Evolutionary conservation across 2,888 invertebrate genomes (phyloP), one percentile per base, ranked within the genome.

Genomic region (Diloba caeruleocephala): DNA sequence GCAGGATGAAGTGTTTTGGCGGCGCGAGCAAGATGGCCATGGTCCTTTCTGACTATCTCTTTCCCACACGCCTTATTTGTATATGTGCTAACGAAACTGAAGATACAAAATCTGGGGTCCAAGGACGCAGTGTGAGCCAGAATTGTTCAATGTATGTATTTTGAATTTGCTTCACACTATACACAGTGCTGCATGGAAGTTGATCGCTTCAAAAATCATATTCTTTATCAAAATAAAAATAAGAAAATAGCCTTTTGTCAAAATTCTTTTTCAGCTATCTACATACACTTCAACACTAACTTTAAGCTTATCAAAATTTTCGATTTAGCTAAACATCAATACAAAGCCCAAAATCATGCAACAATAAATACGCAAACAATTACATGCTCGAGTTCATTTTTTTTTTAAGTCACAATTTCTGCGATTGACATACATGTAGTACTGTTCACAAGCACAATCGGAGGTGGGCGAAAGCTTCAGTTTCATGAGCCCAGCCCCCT

Each of bases 11-110:
- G 72, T 74, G 74, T 79, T 78, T 78, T 80, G 83, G 89, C 86
- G 89, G 89, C 84, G 88, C 84, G 89, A 92, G 92, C 92, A 93
- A 92, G 92, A 89, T 93, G 92, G 92, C 91, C 92, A 84, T 85
- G 87, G 85, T 87, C 87, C 82, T 85, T 59, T 79, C 78, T 83
- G 79, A 81, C 79, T 86, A 76, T 84, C 81, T 84, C 68, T 87
- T 74, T 86, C 70, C 85, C 75, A 84, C 82, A 77, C 73, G 78
- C 81, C 84, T 85, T 81, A 57, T 82, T 73, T 80, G 75, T 80
- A 78, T n/a, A n/a, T 68, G 73, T 74, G 77, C 79, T 80, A 81
- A 78, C 75, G 85, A 89, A 89, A 89, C 87, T 90, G 85, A 88
- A 89, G 87, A 81, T 82, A 59, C 53, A 45, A 45, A 61, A 61